A percentile compares a stretch with the other conserved stretches of the same genome.
Evolutionary conservation across 92 coral and sea anemone genomes (phyloP).

Genomic region (Micromussa lordhowensis): DNA sequence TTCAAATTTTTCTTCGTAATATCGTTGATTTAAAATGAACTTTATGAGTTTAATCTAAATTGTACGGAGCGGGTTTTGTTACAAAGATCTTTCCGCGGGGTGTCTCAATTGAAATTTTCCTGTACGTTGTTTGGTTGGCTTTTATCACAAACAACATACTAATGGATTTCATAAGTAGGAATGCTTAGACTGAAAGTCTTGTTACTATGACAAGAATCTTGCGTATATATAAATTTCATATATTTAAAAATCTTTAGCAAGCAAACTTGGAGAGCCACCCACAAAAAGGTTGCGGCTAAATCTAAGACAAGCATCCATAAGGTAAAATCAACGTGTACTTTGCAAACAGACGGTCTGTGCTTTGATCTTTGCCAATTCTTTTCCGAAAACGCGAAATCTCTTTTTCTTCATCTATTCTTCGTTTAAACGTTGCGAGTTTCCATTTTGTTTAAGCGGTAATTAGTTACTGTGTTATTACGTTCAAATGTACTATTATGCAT

Average conservation of each 20-base stretch:
- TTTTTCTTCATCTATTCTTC: background rate
- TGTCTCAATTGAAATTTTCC: background rate
- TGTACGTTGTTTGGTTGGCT: background rate
- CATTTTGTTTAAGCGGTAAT: slow-evolving; percentile 12
- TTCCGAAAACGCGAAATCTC: background rate
- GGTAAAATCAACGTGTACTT: background rate
- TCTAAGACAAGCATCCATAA: background rate
- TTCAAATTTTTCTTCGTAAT: background rate
- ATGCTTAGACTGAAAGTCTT: background rate
- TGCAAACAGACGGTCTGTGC: background rate
- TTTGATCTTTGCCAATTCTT: background rate
- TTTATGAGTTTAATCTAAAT: background rate
- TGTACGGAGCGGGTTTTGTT: background rate
- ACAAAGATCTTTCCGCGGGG: background rate
- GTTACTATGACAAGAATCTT: background rate
- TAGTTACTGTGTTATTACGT: background rate
- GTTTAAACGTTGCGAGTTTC: background rate
- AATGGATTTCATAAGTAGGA: background rate
- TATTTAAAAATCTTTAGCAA: background rate
- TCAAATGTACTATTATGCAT: background rate
- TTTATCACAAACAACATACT: background rate
- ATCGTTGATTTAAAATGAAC: background rate
- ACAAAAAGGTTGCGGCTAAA: background rate
- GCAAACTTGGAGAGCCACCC: background rate
- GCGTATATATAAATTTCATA: background rate